These are phyloP conservation scores for Epirrhoe alternata DNA, from an alignment of 2,888 invertebrate genomes.

Conservation along the genomic window DNA sequence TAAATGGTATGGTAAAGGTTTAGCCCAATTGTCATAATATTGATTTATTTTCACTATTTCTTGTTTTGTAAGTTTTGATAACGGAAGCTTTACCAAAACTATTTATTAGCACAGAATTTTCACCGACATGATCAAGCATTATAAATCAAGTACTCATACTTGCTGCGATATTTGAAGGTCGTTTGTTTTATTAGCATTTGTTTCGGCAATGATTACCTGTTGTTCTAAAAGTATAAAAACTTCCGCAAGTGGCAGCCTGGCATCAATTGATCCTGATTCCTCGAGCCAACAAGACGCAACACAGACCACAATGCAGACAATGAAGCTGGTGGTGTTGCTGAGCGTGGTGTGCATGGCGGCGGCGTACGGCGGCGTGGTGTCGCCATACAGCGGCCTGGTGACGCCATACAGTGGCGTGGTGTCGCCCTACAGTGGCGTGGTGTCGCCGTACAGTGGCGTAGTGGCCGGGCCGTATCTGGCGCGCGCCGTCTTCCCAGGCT, in stretches of 20 bases:
- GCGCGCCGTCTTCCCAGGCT: slow-evolving; percentile 50
- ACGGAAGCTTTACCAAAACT: no score
- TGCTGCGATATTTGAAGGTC: slow-evolving; percentile 64
- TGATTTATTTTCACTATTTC: no score
- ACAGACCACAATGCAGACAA: slow-evolving; percentile 77
- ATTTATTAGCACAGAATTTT: background rate
- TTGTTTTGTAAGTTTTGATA: no score
- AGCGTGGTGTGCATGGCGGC: slow-evolving; percentile 85
- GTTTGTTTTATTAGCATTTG: slow-evolving; percentile 64
- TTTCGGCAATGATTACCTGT: slow-evolving; percentile 56
- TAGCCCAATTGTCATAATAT: no score
- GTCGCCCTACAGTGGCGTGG: slow-evolving; percentile 50
- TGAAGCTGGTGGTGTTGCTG: slow-evolving; percentile 86
- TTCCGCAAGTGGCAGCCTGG: slow-evolving; percentile 52
- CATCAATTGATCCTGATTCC: slow-evolving; percentile 75
- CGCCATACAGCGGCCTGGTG: slow-evolving; percentile 60
- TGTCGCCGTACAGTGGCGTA: slow-evolving; percentile 61
- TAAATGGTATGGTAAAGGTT: no score
- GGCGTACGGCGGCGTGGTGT: slow-evolving; percentile 75
- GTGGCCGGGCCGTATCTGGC: slow-evolving; percentile 58
- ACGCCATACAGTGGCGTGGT: slow-evolving; percentile 56
- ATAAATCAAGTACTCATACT: slow-evolving; percentile 31
- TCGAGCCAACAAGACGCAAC: slow-evolving; percentile 66
- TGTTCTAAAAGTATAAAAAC: slow-evolving; percentile 66
- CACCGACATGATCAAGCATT: slow-evolving; percentile 25